Percentiles rank a stretch among this genome's conserved stretches.
These are phyloP conservation scores for Notarius lentiginosus DNA, from an alignment of 2,113 vertebrate species.

Conservation along the genomic window DNA sequence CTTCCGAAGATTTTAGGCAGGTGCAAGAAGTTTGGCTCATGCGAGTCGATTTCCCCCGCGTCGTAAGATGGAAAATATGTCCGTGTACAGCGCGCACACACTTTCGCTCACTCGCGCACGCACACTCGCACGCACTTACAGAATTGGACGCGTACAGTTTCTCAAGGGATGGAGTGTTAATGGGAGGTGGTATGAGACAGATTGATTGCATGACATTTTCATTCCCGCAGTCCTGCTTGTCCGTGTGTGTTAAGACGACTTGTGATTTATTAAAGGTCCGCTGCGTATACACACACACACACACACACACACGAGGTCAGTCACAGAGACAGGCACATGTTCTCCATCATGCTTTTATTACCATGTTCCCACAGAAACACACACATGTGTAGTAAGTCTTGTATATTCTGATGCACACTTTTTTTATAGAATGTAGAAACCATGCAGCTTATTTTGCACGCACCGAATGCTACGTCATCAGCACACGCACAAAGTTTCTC, in stretches of 20 bases:
- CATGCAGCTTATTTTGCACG: background rate
- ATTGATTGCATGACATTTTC: slow-evolving; percentile 64
- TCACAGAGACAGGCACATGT: background rate
- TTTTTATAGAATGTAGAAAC: background rate
- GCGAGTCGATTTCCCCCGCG: slow-evolving; percentile 20
- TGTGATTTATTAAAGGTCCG: slow-evolving; percentile 39
- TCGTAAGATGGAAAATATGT: slow-evolving; percentile 59
- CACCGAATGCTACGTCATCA: slow-evolving; percentile 14
- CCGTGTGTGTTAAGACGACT: slow-evolving; percentile 49
- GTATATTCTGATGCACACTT: background rate
- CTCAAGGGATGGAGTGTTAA: slow-evolving; percentile 51
- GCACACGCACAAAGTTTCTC: background rate
- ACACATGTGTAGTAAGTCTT: background rate
- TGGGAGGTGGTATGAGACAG: slow-evolving; percentile 63
- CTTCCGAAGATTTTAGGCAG: slow-evolving; percentile 66
- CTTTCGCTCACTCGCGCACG: background rate
- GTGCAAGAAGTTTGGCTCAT: slow-evolving; percentile 56
- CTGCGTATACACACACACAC: slow-evolving; percentile 27
- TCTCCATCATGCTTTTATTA: slow-evolving; percentile 19
- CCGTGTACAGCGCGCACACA: background rate
- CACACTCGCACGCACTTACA: slow-evolving; percentile 37
- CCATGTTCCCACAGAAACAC: background rate
- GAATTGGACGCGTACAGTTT: slow-evolving; percentile 29
- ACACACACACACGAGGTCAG: background rate
- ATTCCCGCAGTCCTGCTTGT: slow-evolving; percentile 60